phyloP scores from a whole-genome alignment of 1,140 invertebrate genomes.

The Luehdorfia chinensis region DNA sequence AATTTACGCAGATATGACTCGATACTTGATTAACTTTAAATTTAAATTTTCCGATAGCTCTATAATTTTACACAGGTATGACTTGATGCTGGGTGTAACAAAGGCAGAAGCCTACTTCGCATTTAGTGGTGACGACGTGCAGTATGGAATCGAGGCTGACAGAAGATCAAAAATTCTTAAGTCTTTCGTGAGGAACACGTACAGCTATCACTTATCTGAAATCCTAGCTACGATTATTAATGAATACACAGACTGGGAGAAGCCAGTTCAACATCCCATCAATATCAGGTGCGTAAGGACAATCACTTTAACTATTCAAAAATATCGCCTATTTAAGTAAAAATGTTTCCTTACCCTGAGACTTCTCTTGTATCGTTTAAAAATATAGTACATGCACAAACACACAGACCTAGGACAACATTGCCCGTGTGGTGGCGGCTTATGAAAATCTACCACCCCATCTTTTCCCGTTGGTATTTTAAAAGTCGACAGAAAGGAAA shows the following conservation, averaged over 20 bases:
- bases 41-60: no score
- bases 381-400: no score
- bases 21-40: no score
- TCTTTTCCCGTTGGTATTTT: no score
- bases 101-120: constrained; percentile 92
- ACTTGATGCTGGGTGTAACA: constrained; percentile 95
- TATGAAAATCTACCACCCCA: no score
- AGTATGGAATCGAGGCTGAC: constrained; percentile 94
- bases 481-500: no score
- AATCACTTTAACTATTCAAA: no score
- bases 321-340: no score
- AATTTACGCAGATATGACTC: no score
- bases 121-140: constrained; percentile 93
- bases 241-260: constrained; percentile 98
- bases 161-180: constrained; percentile 92
- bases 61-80: constrained; percentile 89
- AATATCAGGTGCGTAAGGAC: constrained; percentile 86
- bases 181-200: constrained; percentile 95
- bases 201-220: constrained; percentile 90
- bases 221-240: constrained; percentile 94
- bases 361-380: not conserved
- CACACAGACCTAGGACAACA: no score
- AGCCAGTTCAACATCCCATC: constrained; percentile 94
- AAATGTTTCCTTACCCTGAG: no score
- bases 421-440: no score